These are phyloP conservation scores for Parnassius mnemosyne DNA, from an alignment of 2,888 invertebrate species.

Conservation along the genomic window DNA sequence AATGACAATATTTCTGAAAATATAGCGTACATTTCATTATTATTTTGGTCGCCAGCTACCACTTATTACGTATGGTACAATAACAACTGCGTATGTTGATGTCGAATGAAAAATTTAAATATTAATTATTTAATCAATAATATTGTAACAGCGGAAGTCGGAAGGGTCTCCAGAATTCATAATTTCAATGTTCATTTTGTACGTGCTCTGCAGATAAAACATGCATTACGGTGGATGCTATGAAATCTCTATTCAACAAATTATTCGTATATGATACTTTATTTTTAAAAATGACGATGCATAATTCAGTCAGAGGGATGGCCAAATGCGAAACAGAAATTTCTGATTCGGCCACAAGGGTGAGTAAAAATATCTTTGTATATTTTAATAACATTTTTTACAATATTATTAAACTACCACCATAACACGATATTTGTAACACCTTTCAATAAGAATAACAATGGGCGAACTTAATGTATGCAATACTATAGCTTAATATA, in stretches of 20 bases:
- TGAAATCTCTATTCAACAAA: constrained; percentile 1
- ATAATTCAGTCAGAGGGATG: too few species aligned
- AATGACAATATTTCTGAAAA: constrained; percentile 62
- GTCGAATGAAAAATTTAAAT: constrained; percentile 48
- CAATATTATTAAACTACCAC: too few species aligned
- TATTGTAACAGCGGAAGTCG: constrained; percentile 24
- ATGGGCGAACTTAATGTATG: too few species aligned
- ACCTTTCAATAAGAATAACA: too few species aligned
- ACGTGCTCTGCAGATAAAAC: constrained; percentile 30
- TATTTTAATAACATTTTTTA: too few species aligned
- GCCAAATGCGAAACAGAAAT: too few species aligned
- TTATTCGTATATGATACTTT: background rate
- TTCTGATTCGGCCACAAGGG: too few species aligned
- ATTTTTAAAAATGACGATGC: too few species aligned
- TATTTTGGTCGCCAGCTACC: constrained; percentile 45
- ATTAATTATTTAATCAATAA: constrained; percentile 38
- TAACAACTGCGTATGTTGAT: constrained; percentile 44
- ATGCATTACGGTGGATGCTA: background rate
- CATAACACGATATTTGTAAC: too few species aligned
- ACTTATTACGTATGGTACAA: constrained; percentile 49
- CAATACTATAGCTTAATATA: too few species aligned
- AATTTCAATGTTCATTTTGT: constrained; percentile 24
- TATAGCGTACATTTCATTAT: constrained; percentile 44
- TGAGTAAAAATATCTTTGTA: too few species aligned
- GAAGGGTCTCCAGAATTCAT: constrained; percentile 17